phyloP scores from a whole-genome alignment of 2,113 vertebrate species.

The Ahaetulla prasina region DNA sequence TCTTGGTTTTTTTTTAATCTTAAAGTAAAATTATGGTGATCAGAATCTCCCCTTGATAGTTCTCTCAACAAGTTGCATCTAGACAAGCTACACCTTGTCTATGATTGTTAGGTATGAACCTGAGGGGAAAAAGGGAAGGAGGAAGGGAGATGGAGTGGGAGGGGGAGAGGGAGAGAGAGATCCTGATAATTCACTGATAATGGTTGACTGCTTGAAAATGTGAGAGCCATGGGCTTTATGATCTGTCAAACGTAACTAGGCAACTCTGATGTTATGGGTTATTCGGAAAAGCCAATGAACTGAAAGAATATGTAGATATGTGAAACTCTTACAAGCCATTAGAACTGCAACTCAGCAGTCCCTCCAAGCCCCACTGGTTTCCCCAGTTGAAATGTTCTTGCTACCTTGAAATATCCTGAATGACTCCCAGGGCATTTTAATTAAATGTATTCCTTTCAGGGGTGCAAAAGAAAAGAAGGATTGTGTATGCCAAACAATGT shows the following conservation, averaged over 20 bases:
- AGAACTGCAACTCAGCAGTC: neutral
- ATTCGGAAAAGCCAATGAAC: neutral
- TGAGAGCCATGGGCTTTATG: neutral
- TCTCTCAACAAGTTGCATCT: neutral
- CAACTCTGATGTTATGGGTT: neutral
- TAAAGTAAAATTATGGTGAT: neutral
- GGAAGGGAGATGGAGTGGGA: no score
- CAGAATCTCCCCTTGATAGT: neutral
- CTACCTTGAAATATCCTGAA: neutral
- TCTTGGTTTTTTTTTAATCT: neutral
- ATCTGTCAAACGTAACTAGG: neutral
- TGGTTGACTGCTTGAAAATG: neutral
- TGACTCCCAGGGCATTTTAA: neutral
- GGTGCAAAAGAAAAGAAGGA: neutral
- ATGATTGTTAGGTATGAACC: neutral
- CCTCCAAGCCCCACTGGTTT: neutral
- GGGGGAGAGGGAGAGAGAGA: neutral
- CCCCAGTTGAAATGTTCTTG: neutral
- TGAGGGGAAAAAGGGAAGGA: neutral
- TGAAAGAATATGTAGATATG: neutral
- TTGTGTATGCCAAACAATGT: neutral
- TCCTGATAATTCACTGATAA: neutral
- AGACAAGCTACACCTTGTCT: neutral
- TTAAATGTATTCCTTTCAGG: conserved; percentile 4
- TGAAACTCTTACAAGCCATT: neutral